Evolutionary conservation across 2,113 vertebrate species (phyloP).

Genomic region (Menura novaehollandiae): DNA sequence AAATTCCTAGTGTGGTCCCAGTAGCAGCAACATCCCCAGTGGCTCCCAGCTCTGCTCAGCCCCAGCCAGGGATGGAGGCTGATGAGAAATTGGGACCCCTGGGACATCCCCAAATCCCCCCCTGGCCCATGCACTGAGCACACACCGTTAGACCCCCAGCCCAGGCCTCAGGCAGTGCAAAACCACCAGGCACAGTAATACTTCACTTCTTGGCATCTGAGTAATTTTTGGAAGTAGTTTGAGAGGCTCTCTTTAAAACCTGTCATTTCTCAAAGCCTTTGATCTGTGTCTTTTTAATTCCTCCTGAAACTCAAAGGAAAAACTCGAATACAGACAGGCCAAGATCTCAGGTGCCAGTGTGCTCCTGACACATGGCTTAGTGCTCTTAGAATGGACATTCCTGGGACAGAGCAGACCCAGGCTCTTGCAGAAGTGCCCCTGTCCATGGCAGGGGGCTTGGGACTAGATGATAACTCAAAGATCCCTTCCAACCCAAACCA

Average conservation of each 20-base stretch:
- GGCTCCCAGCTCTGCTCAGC: background rate
- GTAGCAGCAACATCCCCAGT: rapidly evolving
- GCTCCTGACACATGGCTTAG: background rate
- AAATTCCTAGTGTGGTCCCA: rapidly evolving
- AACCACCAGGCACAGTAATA: background rate
- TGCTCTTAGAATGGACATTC: background rate
- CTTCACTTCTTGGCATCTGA: background rate
- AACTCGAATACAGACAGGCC: background rate
- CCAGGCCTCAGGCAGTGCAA: background rate
- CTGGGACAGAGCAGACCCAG: background rate
- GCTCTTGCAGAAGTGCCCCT: background rate
- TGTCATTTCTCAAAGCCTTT: background rate
- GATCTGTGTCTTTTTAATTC: background rate
- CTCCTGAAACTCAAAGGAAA: background rate
- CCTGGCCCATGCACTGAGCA: rapidly evolving
- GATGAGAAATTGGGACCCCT: rapidly evolving
- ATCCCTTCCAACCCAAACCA: background rate
- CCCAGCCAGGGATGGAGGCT: background rate
- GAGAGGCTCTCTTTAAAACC: background rate
- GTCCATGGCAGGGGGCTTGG: background rate
- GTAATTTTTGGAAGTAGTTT: background rate
- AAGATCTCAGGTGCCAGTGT: background rate
- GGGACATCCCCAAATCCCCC: background rate
- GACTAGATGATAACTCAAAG: background rate
- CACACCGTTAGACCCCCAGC: background rate